phyloP scores from a whole-genome alignment of 2,797 vertebrate species.

The Danio jaintianensis region DNA sequence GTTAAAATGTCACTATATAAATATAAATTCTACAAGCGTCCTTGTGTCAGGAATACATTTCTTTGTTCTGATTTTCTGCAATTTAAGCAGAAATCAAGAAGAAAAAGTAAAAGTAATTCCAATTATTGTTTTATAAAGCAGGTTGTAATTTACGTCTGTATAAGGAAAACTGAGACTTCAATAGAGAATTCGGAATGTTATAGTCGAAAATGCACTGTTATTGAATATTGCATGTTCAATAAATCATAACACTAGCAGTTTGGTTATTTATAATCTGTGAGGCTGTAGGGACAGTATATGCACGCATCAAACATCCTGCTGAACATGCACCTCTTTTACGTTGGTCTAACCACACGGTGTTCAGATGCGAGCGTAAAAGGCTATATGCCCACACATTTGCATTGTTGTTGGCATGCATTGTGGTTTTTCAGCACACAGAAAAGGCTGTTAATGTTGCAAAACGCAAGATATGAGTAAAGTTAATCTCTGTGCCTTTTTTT shows the following conservation, averaged over 20 bases:
- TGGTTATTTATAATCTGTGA: not conserved
- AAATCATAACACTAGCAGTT: not conserved
- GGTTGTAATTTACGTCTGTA: not conserved
- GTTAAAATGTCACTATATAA: slow-evolving; percentile 5
- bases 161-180: not conserved
- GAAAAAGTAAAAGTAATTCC: too few species aligned
- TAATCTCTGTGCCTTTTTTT: too few species aligned
- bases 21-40: not conserved
- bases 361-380: not conserved
- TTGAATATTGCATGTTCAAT: not conserved
- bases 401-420: slow-evolving; percentile 8
- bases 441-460: too few species aligned
- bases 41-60: not conserved
- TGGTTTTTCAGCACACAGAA: slow-evolving; percentile 30
- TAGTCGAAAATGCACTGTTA: not conserved
- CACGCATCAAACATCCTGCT: slow-evolving; percentile 37
- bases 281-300: not conserved
- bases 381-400: not conserved
- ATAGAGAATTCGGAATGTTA: not conserved
- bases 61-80: not conserved
- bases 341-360: slow-evolving; percentile 43
- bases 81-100: too few species aligned
- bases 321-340: not conserved
- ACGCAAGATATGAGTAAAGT: too few species aligned
- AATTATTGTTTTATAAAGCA: not conserved